Evolutionary conservation across 2,888 invertebrate genomes (phyloP).

Genomic region (Volucella inflata): DNA sequence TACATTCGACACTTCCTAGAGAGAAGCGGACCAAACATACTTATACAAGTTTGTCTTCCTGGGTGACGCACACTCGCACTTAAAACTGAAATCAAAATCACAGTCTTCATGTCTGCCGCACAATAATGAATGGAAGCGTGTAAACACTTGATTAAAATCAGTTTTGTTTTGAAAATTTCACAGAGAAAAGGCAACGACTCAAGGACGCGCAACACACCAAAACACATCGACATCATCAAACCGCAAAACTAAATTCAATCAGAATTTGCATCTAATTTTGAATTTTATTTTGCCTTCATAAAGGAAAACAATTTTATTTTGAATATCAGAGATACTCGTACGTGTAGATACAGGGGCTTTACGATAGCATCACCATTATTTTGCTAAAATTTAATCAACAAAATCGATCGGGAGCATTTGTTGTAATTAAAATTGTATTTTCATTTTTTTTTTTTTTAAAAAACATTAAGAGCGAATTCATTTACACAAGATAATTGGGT

Average conservation of each 20-base stretch:
- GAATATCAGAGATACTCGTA: not conserved
- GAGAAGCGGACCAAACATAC: not conserved
- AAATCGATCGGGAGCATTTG: not conserved
- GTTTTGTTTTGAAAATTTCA: slow-evolving; percentile 10
- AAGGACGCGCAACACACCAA: slow-evolving; percentile 7
- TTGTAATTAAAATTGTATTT: too few relatives aligned
- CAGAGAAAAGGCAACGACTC: not conserved
- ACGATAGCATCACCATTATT: slow-evolving; percentile 1
- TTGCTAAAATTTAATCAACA: slow-evolving; percentile 1
- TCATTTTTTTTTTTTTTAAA: too few relatives aligned
- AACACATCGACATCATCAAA: not conserved
- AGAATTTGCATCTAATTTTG: slow-evolving; percentile 37
- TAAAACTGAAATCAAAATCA: too few relatives aligned
- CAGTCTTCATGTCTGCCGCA: slow-evolving; percentile 1
- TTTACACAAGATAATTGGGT: too few relatives aligned
- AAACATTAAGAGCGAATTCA: too few relatives aligned
- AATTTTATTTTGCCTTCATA: slow-evolving; percentile 2
- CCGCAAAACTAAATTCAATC: slow-evolving; percentile 17
- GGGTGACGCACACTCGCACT: slow-evolving; percentile 13
- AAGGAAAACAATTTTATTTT: not conserved
- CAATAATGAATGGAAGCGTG: slow-evolving; percentile 36
- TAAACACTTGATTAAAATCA: slow-evolving; percentile 20
- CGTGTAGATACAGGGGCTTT: not conserved
- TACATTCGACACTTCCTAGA: slow-evolving; percentile 28
- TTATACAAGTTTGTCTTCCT: slow-evolving; percentile 30